A percentile compares a stretch with the other conserved stretches of the same genome.
Conservation (phyloP, 2,888 invertebrate species). For the Temnothorax unifasciatus region DNA sequence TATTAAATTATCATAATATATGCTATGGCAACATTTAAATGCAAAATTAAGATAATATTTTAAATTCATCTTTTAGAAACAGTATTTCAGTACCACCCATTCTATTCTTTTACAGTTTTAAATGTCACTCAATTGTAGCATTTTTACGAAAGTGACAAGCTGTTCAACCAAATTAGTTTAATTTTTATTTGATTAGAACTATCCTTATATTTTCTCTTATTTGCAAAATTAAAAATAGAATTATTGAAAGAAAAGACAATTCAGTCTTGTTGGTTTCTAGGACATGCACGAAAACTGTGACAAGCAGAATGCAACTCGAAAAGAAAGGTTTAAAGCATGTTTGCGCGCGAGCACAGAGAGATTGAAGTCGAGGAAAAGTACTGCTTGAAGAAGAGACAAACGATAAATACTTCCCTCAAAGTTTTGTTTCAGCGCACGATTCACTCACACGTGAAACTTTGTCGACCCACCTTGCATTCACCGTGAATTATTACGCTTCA, state of each 20-base stretch:
- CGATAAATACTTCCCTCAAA: conserved; percentile 48
- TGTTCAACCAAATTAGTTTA: conserved; percentile 14
- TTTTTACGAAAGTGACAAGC: neutral
- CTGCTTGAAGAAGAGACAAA: conserved; percentile 38
- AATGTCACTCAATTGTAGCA: neutral
- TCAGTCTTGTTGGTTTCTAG: conserved; percentile 10
- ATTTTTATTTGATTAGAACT: neutral
- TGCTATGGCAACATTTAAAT: neutral
- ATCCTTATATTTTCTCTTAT: neutral
- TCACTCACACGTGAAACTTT: conserved; percentile 48
- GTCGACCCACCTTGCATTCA: conserved; percentile 21
- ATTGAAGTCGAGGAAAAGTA: conserved; percentile 25
- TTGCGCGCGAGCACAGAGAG: conserved; percentile 25
- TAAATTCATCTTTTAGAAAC: neutral
- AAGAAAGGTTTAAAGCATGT: conserved; percentile 32
- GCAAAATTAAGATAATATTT: neutral
- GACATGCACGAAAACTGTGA: conserved; percentile 27
- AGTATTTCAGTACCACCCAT: neutral
- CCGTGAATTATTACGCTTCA: conserved; percentile 25
- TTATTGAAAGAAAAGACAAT: conserved; percentile 28
- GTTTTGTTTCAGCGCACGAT: conserved; percentile 41
- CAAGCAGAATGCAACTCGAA: conserved; percentile 22
- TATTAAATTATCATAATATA: neutral
- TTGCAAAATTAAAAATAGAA: conserved; percentile 21
- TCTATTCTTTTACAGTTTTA: neutral